Base-by-base conservation (phyloP, 1,140 invertebrate genomes). In the Scaptomyza hsui region DNA sequence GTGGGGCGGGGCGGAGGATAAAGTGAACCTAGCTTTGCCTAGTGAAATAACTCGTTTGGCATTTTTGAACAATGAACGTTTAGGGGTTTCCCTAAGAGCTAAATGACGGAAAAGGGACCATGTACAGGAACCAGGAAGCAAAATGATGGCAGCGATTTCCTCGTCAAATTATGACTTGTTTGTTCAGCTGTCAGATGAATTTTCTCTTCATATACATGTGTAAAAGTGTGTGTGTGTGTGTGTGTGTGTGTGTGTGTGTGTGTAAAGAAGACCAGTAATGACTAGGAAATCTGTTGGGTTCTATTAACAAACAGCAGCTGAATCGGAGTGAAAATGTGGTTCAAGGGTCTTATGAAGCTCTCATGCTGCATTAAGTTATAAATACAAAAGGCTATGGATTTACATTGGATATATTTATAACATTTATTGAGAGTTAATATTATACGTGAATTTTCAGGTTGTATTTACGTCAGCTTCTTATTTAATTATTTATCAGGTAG, bases 21-120 rank as follows among this genome's bases (percentile, higher is more conserved):
- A n/a, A n/a, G n/a, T n/a, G n/a, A n/a, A n/a, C n/a, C n/a, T n/a
- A 51, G 6, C 35, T 10, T 18, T 29, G 57, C 62, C 64, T 52
- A 51, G 44, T 49, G 57, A 80, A 86, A 85, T 77, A 85, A 85
- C 80, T 86, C 81, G 81, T 86, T 86, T 60, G 59, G 67, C n/a
- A 26, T 35, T 51, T 47, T 64, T 65, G 44, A 70, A 56, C 60
- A 70, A 70, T 67, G 56, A 56, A 68, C 56, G 47, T 62, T 68
- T 55, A 52, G 53, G 68, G 61, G 52, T 59, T 65, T 65, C 32
- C 35, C 29, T 52, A 51, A 49, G 32, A 21, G 47, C 9, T n/a
- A 47, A 57, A 65, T 65, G 45, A 45, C 45, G 61, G 52, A 59
- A 67, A 48, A 65, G 48, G 69, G 47, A 59, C 53, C 62, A 53